Base-by-base conservation (phyloP, 1,140 invertebrate genomes). In the Drosophila orena region DNA sequence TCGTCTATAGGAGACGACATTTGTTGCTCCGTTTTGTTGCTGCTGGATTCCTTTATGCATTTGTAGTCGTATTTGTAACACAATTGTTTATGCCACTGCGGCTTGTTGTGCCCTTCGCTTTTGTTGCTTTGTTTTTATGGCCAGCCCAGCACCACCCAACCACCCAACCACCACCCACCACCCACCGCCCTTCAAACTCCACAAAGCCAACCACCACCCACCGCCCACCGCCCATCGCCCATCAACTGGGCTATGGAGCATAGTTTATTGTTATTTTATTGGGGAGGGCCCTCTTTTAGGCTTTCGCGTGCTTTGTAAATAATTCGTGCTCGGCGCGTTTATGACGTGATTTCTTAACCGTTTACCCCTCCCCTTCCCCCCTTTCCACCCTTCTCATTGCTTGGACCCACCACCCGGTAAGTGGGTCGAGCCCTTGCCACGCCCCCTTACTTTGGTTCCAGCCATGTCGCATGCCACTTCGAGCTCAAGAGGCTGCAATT, bases 261-360 rank as follows among this genome's bases (percentile, higher is more conserved):
- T 88, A 89, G 84, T 88, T 88, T 88, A 88, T 88, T 89, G 84
- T 89, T 86, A 86, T 86, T 86, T 86, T 86, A 88, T 86, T 86
- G 83, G 79, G 61, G 71, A 54, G 74, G 42, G 64, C 65, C 61
- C 60, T 89, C 84, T 86, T 88, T 89, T 84, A 77, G 84, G 79
- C 84, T 89, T 89, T 89, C 71, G 79, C 73, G 55, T 83, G 84
- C 76, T 89, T 89, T 68, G 85, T 84, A 89, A 89, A 89, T 89
- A 89, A 89, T 89, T 89, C 84, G 84, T 89, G 84, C 84, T 70
- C 50, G 84, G 68, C 80, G 60, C 85, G 80, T 89, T 80, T 89
- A 89, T 89, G 84, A 89, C 84, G 84, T 84, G 84, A 90, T 89
- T 89, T 89, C 84, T 84, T 77, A 83, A 69, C 76, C 58, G 75